Conservation (phyloP, 1,140 invertebrate species). For the Augochlora pura region DNA sequence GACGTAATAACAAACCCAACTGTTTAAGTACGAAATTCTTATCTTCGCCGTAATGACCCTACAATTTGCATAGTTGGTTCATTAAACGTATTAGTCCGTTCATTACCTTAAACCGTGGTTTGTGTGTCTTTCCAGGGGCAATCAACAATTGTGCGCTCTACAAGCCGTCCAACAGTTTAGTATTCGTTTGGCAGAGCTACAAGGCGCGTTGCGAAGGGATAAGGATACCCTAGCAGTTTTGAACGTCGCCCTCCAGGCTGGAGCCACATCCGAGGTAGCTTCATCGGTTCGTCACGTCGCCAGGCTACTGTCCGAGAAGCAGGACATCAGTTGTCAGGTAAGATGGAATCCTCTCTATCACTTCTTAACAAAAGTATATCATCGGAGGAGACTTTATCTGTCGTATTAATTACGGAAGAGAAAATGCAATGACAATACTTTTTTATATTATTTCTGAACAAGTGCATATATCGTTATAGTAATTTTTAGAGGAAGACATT, state of each 20-base stretch:
- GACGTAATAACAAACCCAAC: no score
- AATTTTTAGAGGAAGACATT: no score
- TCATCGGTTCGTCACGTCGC: constrained; percentile 85
- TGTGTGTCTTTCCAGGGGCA: constrained; percentile 75
- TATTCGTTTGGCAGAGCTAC: constrained; percentile 83
- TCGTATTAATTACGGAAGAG: no score
- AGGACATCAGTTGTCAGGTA: constrained; percentile 79
- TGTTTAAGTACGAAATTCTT: no score
- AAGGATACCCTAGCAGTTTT: constrained; percentile 83
- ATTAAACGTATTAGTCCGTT: neutral
- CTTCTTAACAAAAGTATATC: no score
- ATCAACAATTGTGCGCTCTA: constrained; percentile 79
- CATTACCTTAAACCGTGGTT: neutral
- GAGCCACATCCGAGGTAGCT: constrained; percentile 82
- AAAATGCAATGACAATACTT: no score
- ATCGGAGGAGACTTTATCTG: no score
- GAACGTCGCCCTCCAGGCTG: constrained; percentile 83
- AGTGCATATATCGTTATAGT: no score
- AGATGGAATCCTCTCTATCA: neutral
- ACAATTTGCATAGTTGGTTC: neutral
- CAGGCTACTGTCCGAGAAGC: constrained; percentile 85
- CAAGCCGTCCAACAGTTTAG: constrained; percentile 85
- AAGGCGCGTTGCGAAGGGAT: constrained; percentile 83
- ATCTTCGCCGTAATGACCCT: no score
- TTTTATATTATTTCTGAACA: no score